Conservation (phyloP, 2,888 invertebrate genomes). For the Axea sp. region DNA sequence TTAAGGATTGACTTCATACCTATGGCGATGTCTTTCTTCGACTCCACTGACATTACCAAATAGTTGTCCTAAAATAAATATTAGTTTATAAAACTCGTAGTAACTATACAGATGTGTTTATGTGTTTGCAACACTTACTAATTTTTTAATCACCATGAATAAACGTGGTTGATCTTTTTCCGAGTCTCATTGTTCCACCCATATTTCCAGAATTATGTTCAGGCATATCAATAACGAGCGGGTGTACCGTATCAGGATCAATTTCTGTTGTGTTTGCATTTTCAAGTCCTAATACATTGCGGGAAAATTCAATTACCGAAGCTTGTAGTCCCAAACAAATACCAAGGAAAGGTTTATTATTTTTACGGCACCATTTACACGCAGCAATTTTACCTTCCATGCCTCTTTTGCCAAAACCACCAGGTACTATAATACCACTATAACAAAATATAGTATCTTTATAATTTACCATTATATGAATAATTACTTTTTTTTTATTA, state of each 20-base stretch:
- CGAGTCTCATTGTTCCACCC: slow-evolving; percentile 99
- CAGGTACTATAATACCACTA: slow-evolving; percentile 97
- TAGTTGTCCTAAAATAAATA: slow-evolving; percentile 82
- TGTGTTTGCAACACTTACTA: too few species aligned
- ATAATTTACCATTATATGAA: too few species aligned
- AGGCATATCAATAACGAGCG: slow-evolving; percentile 98
- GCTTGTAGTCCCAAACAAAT: slow-evolving; percentile 99
- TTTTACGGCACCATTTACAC: slow-evolving; percentile 94
- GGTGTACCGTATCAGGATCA: slow-evolving; percentile 85
- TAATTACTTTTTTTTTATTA: too few species aligned
- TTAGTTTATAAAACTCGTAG: too few species aligned
- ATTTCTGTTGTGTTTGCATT: slow-evolving; percentile 95
- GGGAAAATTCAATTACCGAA: slow-evolving; percentile 96
- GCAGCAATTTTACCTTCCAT: slow-evolving; percentile 98
- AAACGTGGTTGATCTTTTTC: slow-evolving; percentile 93
- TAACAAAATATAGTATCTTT: too few species aligned
- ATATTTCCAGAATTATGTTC: slow-evolving; percentile 95
- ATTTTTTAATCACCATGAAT: too few species aligned
- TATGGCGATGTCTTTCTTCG: slow-evolving; percentile 97
- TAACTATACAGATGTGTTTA: too few species aligned
- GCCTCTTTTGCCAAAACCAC: slow-evolving; percentile 97
- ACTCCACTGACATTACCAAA: slow-evolving; percentile 89
- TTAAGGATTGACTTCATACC: slow-evolving; percentile 99
- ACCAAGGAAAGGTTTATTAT: slow-evolving; percentile 94
- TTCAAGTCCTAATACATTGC: slow-evolving; percentile 88